Base-by-base conservation (phyloP, 2,888 invertebrate genomes). In the Capitulum mitella region DNA sequence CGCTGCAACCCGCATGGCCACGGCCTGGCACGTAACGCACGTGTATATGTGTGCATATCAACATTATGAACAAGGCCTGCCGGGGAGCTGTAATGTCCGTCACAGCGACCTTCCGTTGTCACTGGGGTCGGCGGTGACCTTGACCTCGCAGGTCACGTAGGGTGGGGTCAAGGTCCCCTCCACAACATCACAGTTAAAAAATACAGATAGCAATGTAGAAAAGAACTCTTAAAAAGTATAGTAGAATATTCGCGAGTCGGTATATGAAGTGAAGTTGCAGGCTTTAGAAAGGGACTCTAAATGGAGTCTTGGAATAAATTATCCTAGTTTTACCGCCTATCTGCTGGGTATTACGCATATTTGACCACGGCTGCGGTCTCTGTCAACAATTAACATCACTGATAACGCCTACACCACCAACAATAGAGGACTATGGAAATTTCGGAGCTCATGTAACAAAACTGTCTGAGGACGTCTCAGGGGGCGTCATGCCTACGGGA, bases 131-230 rank as follows among this genome's bases (percentile, higher is more conserved):
- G 64, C 14, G 19, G 34, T 34, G 64, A 19, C 34, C 61, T 29
- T 61, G 64, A 64, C 64, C 64, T 34, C 34, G 19, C 5, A 34
- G 14, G 19, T 32, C 58, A 2, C 16, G 34, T 19, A n/a, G n/a
- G 32, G 34, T 5, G 10, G 64, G 64, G 32, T 3, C 64, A 16
- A 64, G 3, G 64, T 3, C 32, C 34, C 64, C 29, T 64, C 34
- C 64, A 12, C 70, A 37, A 70, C 70, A 70, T 70, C 70, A 70
- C 70, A 70, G 70, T 70, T 70, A 70, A 37, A 61, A 70, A 70
- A 70, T 70, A 70, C 70, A 70, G 70, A 70, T 40, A 40, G 40
- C 70, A 70, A 70, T 70, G 40, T 70, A 70, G 70, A 70, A 70
- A 70, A 70, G 40, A 34, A 70, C 26, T 37, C 40, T 70, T 40